Base-by-base conservation (phyloP, 1,140 invertebrate genomes). In the Zaprionus nigranus region DNA sequence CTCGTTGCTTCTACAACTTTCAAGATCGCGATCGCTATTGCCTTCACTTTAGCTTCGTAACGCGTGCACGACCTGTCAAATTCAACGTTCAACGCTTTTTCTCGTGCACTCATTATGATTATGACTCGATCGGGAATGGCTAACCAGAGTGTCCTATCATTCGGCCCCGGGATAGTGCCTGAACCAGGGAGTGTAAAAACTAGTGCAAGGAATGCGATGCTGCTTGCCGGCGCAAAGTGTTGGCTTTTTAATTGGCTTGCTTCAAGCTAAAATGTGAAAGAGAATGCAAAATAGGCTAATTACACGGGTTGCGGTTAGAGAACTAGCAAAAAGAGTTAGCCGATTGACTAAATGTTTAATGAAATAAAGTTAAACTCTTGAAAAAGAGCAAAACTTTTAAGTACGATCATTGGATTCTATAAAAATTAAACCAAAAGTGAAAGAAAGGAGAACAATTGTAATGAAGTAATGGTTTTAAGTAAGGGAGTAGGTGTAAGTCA, bases 71-170 rank as follows among this genome's bases (percentile, higher is more conserved):
- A 88, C 81, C 85, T 90, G 84, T 88, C 84, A 90, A 84, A 81
- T 79, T 57, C 61, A 68, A 67, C 58, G 78, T 90, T 77, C 75
- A 53, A 46, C 70, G 34, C 62, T 66, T 75, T 75, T 65, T 75
- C 82, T 90, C 78, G 85, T 87, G 83, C 81, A 88, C 84, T 88
- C 84, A 88, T 88, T 88, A 88, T 81, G 85, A 88, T 88, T 90
- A 90, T 88, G 84, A 88, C 78, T 84, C 67, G 62, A 17, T 46
- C 40, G 40, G 6, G 40, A 46, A 46, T 40, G 34, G 63, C 64
- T 57, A 24, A 22, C 9, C 30, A 11, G 30, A 34, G 30, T 40
- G 49, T 36, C 15, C 17, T 24, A 11, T 9, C 30, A 34, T 34
- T 46, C 28, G 12, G 24, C n/a, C 22, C 22, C n/a, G 7, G 38